phyloP scores from a whole-genome alignment of 2,797 vertebrate species.

The Danio choprae region DNA sequence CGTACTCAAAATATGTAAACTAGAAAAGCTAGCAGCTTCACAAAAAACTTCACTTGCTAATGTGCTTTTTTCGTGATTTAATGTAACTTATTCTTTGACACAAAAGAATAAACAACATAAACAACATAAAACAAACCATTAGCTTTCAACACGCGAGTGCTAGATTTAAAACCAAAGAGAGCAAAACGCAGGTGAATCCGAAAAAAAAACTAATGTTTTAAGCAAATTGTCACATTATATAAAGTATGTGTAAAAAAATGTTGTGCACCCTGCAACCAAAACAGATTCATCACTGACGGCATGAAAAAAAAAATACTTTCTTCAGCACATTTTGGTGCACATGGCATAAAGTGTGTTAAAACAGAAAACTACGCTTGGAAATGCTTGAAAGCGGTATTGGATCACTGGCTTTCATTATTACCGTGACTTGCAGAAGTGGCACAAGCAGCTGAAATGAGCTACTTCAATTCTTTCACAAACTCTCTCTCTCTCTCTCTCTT shows the following conservation, averaged over 20 bases:
- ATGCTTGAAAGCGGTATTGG: slow-evolving; percentile 41
- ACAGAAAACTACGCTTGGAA: slow-evolving; percentile 29
- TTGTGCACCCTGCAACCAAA: slow-evolving; percentile 44
- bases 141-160: slow-evolving; percentile 18
- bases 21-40: background rate
- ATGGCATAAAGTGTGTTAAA: slow-evolving; percentile 34
- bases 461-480: slow-evolving; percentile 37
- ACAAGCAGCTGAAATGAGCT: slow-evolving; percentile 47
- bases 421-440: slow-evolving; percentile 46
- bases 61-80: background rate
- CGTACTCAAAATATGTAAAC: background rate
- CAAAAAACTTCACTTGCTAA: background rate
- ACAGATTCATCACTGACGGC: slow-evolving; percentile 48
- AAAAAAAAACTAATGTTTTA: slow-evolving; percentile 35
- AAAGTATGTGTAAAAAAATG: slow-evolving; percentile 47
- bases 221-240: slow-evolving; percentile 54
- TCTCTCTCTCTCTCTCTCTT: slow-evolving; percentile 35
- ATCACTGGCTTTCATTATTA: slow-evolving; percentile 40
- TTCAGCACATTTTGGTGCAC: slow-evolving; percentile 41
- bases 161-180: slow-evolving; percentile 6
- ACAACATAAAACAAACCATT: slow-evolving; percentile 30
- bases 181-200: slow-evolving; percentile 33
- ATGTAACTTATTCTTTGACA: background rate
- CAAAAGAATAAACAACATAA: no score
- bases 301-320: slow-evolving; percentile 47